Conservation (phyloP, 2,888 invertebrate genomes). For the Ischnura elegans region DNA sequence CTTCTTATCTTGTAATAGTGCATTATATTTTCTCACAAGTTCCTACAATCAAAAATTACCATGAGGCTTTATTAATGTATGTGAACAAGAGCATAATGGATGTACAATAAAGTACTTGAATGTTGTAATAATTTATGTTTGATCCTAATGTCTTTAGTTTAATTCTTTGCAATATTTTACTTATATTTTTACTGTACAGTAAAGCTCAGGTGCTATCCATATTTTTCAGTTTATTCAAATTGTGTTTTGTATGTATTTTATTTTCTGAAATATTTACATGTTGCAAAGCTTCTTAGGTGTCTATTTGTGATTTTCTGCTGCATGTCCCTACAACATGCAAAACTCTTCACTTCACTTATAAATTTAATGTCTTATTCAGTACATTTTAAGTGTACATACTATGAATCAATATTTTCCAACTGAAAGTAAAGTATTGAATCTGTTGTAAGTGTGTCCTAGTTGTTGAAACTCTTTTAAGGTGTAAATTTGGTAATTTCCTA, state of each 20-base stretch:
- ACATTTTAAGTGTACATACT: not conserved
- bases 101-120: constrained; percentile 62
- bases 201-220: constrained; percentile 27
- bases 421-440: not conserved
- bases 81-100: constrained; percentile 45
- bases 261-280: constrained; percentile 19
- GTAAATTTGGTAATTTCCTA: not conserved
- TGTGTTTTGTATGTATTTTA: constrained; percentile 31
- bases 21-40: constrained; percentile 60
- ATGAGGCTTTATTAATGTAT: constrained; percentile 24
- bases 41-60: constrained; percentile 38
- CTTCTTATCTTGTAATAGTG: constrained; percentile 39
- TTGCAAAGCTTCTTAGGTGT: constrained; percentile 15
- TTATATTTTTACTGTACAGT: constrained; percentile 25
- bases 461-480: not conserved
- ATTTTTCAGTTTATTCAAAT: not conserved
- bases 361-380: not conserved
- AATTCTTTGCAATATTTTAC: constrained; percentile 51
- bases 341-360: not conserved
- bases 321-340: not conserved
- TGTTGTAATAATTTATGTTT: constrained; percentile 57
- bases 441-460: not conserved
- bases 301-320: constrained; percentile 8
- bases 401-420: not conserved
- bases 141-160: constrained; percentile 42